phyloP scores from a whole-genome alignment of 2,888 invertebrate genomes.

The Polyommatus iphigenia region DNA sequence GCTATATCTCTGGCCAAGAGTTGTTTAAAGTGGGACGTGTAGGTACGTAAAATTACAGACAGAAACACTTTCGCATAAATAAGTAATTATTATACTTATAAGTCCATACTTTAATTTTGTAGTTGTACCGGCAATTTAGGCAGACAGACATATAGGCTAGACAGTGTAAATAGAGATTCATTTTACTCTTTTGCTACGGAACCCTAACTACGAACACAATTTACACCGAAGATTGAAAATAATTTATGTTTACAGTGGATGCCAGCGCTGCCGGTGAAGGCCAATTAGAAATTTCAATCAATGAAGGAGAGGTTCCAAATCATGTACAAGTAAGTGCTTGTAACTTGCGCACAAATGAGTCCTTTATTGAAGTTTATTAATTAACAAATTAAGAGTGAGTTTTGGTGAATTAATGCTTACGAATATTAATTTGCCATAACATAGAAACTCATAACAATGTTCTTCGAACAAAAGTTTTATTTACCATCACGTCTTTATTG shows the following conservation, averaged over 20 bases:
- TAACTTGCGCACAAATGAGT: constrained; percentile 27
- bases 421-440: not conserved
- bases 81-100: no score
- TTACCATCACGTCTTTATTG: no score
- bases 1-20: no score
- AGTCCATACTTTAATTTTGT: no score
- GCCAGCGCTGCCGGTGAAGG: constrained; percentile 99
- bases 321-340: constrained; percentile 86
- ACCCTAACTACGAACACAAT: constrained; percentile 6
- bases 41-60: no score
- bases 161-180: not conserved
- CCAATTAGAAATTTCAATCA: constrained; percentile 99
- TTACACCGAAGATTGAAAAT: constrained; percentile 32
- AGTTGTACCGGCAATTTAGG: no score
- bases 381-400: not conserved
- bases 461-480: not conserved
- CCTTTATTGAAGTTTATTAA: not conserved
- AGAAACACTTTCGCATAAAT: no score
- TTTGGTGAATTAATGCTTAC: not conserved
- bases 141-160: no score
- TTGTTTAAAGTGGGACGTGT: no score
- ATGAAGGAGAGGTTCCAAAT: constrained; percentile 99
- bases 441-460: not conserved
- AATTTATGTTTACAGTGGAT: constrained; percentile 86
- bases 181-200: not conserved